Evolutionary conservation across 2,888 invertebrate species (phyloP).

Genomic region (Netelia fuscicornis): DNA sequence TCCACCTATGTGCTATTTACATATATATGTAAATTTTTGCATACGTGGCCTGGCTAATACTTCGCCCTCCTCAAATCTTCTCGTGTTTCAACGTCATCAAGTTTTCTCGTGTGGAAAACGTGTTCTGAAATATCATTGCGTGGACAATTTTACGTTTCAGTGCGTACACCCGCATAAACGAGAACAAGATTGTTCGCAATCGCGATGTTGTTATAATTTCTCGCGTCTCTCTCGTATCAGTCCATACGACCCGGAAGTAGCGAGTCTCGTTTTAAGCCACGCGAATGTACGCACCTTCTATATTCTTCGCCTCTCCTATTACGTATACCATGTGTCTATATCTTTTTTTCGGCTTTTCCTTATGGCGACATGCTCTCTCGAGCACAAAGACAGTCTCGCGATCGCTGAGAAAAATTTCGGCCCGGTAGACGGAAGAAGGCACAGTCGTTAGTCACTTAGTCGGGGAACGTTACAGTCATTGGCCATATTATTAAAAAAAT

Average conservation of each 20-base stretch:
- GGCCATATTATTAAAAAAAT: too few relatives aligned
- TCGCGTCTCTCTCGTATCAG: slow-evolving; percentile 47
- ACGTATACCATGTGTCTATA: slow-evolving; percentile 13
- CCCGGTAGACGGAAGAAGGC: too few relatives aligned
- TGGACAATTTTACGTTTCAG: slow-evolving; percentile 49
- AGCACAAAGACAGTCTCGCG: slow-evolving; percentile 47
- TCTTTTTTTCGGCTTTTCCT: not conserved
- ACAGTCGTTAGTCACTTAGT: too few relatives aligned
- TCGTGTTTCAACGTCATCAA: slow-evolving; percentile 44
- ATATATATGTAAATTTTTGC: not conserved
- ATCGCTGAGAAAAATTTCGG: slow-evolving; percentile 5
- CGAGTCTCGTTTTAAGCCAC: slow-evolving; percentile 36
- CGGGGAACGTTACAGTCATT: too few relatives aligned
- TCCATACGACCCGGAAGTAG: slow-evolving; percentile 58
- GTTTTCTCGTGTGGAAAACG: slow-evolving; percentile 1
- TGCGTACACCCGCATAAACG: slow-evolving; percentile 61
- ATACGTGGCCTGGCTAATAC: slow-evolving; percentile 4
- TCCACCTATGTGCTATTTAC: not conserved
- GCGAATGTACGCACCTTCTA: slow-evolving; percentile 12
- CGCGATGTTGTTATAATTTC: slow-evolving; percentile 47
- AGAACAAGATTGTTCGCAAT: slow-evolving; percentile 15
- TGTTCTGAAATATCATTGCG: slow-evolving; percentile 18
- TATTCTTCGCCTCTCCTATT: slow-evolving; percentile 19
- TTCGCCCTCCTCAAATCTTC: slow-evolving; percentile 16
- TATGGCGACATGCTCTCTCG: slow-evolving; percentile 55